Evolutionary conservation across 1,140 invertebrate species (phyloP), one percentile per base, ranked within the genome.

Genomic region (Drosophila pallidifrons): DNA sequence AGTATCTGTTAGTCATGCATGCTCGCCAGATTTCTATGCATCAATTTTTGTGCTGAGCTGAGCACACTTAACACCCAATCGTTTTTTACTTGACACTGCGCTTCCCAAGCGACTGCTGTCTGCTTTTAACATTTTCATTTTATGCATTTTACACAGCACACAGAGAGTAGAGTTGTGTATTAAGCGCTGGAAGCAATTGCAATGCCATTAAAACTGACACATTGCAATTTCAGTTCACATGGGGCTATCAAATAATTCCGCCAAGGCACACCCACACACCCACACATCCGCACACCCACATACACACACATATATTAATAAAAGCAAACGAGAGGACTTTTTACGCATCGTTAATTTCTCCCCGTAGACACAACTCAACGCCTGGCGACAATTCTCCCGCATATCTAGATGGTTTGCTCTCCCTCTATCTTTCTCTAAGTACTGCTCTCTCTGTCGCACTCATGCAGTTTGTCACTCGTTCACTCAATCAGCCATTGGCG

Each of bases 271-370:
- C 25, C n/a, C 41, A 51, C 47, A 54, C 52, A 61, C 45, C 38
- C 47, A 57, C 43, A 79, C 52, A 61, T 38, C 38, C 47, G 52
- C 43, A 79, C 67, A 65, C 57, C 60, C 35, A 38, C 32, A 11
- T 15, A 45, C 8, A 10, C 13, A 61, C 41, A 66, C 57, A 55
- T 32, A 61, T 30, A 67, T 67, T 60, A 61, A 73, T 66, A 66
- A 67, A 86, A 82, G 79, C 65, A 73, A 64, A 58, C 71, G 46
- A 79, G 61, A 86, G 79, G 76, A 90, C 87, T 90, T 89, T 89
- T 89, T 89, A 85, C 86, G 85, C 86, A 81, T 89, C 85, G 85
- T 89, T 89, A 89, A 89, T 89, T 89, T 89, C 45, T 75, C 77
- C 80, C 83, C 74, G 66, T 75, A 82, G 85, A 81, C 83, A 51